Conservation (phyloP, 2,113 vertebrate species). For the Malaclemys terrapin region DNA sequence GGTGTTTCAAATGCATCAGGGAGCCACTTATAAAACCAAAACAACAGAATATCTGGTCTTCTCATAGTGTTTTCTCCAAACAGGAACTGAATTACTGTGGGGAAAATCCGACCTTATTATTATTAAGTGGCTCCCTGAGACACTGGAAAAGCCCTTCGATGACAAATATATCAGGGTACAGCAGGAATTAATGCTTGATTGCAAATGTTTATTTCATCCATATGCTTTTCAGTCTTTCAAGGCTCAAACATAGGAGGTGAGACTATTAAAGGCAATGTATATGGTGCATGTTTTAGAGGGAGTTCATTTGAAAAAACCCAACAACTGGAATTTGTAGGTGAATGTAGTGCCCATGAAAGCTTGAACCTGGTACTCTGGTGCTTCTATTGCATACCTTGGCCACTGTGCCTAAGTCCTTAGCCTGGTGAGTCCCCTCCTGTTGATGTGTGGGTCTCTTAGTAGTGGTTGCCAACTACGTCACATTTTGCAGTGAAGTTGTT, state of each 20-base stretch:
- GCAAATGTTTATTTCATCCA: background rate
- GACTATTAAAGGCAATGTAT: background rate
- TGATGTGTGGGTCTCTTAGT: background rate
- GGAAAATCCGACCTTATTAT: background rate
- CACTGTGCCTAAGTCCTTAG: fast-evolving
- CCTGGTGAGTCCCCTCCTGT: background rate
- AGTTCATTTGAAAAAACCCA: background rate
- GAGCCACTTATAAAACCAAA: background rate
- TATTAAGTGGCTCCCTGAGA: slow-evolving; percentile 1
- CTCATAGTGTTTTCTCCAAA: background rate
- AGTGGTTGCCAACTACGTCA: background rate
- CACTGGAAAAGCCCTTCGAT: background rate
- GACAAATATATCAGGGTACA: background rate
- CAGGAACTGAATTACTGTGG: background rate
- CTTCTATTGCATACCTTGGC: background rate
- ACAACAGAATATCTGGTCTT: background rate
- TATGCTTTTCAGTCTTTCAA: background rate
- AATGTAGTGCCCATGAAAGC: background rate
- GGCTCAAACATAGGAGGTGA: background rate
- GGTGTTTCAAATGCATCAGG: background rate
- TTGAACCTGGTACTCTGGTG: background rate
- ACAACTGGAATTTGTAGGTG: background rate
- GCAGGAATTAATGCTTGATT: background rate
- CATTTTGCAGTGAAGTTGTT: background rate
- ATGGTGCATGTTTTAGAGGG: background rate